A percentile compares a stretch with the other conserved stretches of the same genome.
Conservation (phyloP, 92 coral and sea anemone species). For the Diadumene lineata region DNA sequence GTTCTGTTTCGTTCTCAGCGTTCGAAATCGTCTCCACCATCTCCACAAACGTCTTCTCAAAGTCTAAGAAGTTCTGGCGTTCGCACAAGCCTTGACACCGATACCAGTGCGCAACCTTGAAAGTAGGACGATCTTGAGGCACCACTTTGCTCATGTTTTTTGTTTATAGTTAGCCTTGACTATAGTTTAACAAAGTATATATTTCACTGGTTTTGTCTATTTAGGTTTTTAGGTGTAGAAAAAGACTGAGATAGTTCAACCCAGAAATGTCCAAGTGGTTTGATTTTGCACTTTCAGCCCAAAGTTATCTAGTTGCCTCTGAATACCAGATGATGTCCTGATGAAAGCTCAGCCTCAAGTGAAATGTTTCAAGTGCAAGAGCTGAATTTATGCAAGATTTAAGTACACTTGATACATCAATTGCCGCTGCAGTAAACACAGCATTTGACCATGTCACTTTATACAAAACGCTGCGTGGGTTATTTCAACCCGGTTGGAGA, state of each 20-base stretch:
- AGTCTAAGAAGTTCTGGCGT: slow-evolving; percentile 36
- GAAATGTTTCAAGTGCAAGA: not conserved
- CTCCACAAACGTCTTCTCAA: slow-evolving; percentile 28
- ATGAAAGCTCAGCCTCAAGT: not conserved
- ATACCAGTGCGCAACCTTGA: slow-evolving; percentile 37
- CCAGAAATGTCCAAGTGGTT: too few relatives aligned
- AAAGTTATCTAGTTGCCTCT: too few relatives aligned
- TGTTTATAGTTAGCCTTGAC: not conserved
- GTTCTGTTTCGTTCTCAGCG: slow-evolving; percentile 25
- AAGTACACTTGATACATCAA: too few relatives aligned
- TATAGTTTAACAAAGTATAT: too few relatives aligned
- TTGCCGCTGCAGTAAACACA: too few relatives aligned
- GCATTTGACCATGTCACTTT: too few relatives aligned
- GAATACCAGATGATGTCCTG: not conserved
- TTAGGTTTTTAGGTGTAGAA: too few relatives aligned
- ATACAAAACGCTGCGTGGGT: too few relatives aligned
- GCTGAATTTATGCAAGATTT: not conserved
- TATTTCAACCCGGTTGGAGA: too few relatives aligned
- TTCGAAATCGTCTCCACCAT: slow-evolving; percentile 27
- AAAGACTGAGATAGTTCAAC: too few relatives aligned
- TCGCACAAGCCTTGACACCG: slow-evolving; percentile 30
- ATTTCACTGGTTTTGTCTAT: too few relatives aligned
- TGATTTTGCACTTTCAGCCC: too few relatives aligned
- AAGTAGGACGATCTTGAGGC: slow-evolving; percentile 54
- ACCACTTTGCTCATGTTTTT: slow-evolving; percentile 16